phyloP scores from a whole-genome alignment of 30 jellyfish, hydroid and myxozoan species.

The Aurelia sp. region DNA sequence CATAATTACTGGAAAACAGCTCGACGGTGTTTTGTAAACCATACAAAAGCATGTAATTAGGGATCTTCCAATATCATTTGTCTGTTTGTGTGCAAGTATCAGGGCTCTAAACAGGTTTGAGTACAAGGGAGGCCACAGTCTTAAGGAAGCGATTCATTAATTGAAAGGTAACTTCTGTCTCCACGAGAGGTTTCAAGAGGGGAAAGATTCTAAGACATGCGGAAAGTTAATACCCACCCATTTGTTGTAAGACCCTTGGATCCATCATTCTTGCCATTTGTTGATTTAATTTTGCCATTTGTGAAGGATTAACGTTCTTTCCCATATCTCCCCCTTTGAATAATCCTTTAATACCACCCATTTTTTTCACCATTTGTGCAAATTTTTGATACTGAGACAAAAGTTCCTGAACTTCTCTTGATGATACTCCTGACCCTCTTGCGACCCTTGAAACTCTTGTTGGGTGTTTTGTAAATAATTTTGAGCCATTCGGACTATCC shows the following conservation, averaged over 20 bases:
- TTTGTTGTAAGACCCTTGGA: conserved; percentile 97
- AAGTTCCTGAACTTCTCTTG: conserved; percentile 95
- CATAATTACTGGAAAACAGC: no score
- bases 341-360: conserved; percentile 98
- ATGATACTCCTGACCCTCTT: conserved; percentile 98
- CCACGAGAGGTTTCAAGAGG: no score
- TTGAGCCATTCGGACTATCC: conserved; percentile 99
- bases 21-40: no score
- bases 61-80: no score
- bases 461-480: conserved; percentile 96
- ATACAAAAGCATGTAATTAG: no score
- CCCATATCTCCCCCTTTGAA: conserved; percentile 98
- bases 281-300: conserved; percentile 94
- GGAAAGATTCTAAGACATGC: no score
- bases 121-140: no score
- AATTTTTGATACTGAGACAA: conserved; percentile 93
- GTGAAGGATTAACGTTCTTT: conserved; percentile 94
- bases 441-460: conserved; percentile 95
- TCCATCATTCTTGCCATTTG: conserved; percentile 99
- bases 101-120: no score
- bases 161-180: no score
- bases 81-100: no score
- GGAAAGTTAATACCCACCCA: conserved; percentile 69
- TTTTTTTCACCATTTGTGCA: conserved; percentile 96
- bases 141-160: no score